Evolutionary conservation across 2,888 invertebrate species (phyloP), one percentile per base, ranked within the genome.

Genomic region (Melangyna quadrimaculata): DNA sequence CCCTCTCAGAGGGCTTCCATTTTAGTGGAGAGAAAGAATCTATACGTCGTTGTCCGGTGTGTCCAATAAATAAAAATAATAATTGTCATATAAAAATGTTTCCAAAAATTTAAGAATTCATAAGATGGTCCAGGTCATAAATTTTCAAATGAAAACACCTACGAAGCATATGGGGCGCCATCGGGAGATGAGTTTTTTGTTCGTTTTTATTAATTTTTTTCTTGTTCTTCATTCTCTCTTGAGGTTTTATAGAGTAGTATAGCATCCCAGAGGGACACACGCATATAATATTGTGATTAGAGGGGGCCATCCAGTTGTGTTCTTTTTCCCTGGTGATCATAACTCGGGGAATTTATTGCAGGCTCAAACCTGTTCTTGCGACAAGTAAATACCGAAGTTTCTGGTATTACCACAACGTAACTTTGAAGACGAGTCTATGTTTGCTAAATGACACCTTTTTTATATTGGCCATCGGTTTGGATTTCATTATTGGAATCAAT

Each of bases 11-110:
- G 65, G 74, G 80, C 74, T 74, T 80, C 69, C 80, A 72, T 57
- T 37, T 48, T 63, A 6, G 10, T n/a, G 3, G 19, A 35, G 8
- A 24, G 37, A 40, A 17, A 48, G 24, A 61, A 14, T 51, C 61
- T 73, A 61, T 61, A 61, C 40, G 32, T 14, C 9, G 48, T 35
- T 63, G 63, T 84, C 84, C 69, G 51, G n/a, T 78, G 69, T 73
- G 81, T 86, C 86, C 86, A 81, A 86, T 86, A 86, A 86, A 86
- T 86, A 86, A 86, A 86, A 87, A 87, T 87, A 82, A 87, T 87
- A 87, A 87, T 82, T 87, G 87, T 87, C 87, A 82, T 87, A 87
- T 87, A 87, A 87, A 87, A 78, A 82, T 87, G 87, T 82, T 78
- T 82, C 86, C 81, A 63, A 86, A 70, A 86, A 86, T 81, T 81